A percentile compares a stretch with the other conserved stretches of the same genome.
Conservation (phyloP, 2,113 vertebrate species). For the Sturnira hondurensis region DNA sequence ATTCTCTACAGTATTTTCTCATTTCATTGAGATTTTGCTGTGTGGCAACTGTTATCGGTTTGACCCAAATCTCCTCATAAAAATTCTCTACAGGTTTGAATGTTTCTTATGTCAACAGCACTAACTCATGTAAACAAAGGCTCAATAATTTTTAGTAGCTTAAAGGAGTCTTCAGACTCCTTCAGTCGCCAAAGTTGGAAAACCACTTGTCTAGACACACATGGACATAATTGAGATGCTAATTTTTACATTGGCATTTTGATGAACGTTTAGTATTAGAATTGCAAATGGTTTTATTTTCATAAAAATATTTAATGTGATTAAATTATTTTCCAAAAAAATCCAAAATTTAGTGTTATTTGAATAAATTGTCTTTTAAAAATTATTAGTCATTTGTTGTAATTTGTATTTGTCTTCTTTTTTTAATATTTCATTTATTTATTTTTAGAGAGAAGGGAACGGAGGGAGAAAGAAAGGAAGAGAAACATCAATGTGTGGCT, state of each 20-base stretch:
- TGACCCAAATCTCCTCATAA: background rate
- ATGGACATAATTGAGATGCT: background rate
- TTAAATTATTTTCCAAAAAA: slow-evolving; percentile 6
- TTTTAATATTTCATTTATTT: too few relatives aligned
- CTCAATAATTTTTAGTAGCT: background rate
- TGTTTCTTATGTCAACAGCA: background rate
- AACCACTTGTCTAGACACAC: background rate
- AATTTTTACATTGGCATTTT: background rate
- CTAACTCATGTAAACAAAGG: background rate
- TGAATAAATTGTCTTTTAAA: background rate
- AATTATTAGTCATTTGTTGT: background rate
- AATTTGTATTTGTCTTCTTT: slow-evolving; percentile 1
- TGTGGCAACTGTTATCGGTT: background rate
- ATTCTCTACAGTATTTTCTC: background rate
- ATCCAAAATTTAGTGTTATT: slow-evolving; percentile 4
- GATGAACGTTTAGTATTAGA: background rate
- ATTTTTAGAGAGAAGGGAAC: too few relatives aligned
- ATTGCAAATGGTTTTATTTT: background rate
- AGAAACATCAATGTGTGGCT: too few relatives aligned
- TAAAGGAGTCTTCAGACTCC: background rate
- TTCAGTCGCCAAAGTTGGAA: background rate
- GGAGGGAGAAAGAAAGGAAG: too few relatives aligned
- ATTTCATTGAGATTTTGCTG: background rate
- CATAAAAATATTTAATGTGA: background rate
- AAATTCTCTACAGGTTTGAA: background rate